Conservation (phyloP, 2,888 invertebrate genomes). For the Scrobipalpa atriplicella region DNA sequence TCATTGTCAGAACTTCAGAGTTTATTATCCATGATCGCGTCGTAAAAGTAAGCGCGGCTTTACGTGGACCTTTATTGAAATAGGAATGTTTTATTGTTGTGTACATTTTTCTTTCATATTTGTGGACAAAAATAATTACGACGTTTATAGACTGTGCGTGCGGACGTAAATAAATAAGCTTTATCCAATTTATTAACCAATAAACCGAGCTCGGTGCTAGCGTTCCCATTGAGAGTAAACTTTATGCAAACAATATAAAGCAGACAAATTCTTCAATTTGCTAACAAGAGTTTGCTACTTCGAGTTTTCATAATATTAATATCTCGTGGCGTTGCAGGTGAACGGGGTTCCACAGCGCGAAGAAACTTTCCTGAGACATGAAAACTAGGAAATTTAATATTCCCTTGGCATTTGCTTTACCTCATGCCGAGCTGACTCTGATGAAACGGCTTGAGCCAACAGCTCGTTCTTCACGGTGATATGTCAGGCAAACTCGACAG, state of each 20-base stretch:
- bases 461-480: background rate
- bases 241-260: conserved; percentile 41
- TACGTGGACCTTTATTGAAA: conserved; percentile 55
- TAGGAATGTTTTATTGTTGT: conserved; percentile 44
- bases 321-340: conserved; percentile 61
- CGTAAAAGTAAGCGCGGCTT: conserved; percentile 55
- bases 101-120: conserved; percentile 31
- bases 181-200: conserved; percentile 29
- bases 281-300: conserved; percentile 53
- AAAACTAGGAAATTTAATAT: conserved; percentile 71
- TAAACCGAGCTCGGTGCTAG: background rate
- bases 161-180: conserved; percentile 29
- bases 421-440: conserved; percentile 27
- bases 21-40: conserved; percentile 58
- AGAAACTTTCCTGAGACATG: conserved; percentile 67
- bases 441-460: conserved; percentile 27
- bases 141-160: conserved; percentile 17
- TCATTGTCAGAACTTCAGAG: conserved; percentile 61
- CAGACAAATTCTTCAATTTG: conserved; percentile 54
- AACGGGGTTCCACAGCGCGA: conserved; percentile 62
- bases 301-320: conserved; percentile 69
- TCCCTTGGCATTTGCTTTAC: conserved; percentile 49
- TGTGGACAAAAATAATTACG: conserved; percentile 20
- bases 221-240: conserved; percentile 36
- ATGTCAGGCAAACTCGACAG: conserved; percentile 18